Base-by-base conservation (phyloP, 1,140 invertebrate genomes). In the Chrysomallon squamiferum region DNA sequence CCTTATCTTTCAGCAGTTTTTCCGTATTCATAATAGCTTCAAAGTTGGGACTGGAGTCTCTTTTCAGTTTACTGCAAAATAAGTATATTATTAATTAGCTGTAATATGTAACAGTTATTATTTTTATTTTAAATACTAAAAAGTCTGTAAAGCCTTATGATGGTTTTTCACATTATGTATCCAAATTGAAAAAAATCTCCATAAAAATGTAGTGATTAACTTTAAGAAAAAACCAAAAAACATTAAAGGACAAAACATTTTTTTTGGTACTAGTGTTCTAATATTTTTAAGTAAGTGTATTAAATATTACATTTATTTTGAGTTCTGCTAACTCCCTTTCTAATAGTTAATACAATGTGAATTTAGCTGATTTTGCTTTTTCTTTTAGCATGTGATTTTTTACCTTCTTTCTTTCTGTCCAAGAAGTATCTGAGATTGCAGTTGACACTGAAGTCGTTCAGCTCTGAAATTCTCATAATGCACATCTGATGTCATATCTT, bases 1-100 rank as follows among this genome's bases (percentile, higher is more conserved):
- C 95, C 84, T 97, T 97, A 80, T 96, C 93, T 74, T 95, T 85
- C 7, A 97, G 87, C 52, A 97, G 83, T 52, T 92, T 88, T 83
- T 96, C 94, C 0, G 94, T 93, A 82, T 95, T 93, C 18, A 91
- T 90, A 66, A 94, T 91, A 72, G 89, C 90, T 61, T 92, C 90
- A 75, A 94, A 92, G 69, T 88, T 90, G 62, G 86, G 88, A 75
- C 85, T 89, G 84, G 90, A 94, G 77, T 95, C 92, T 89, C 93
- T 87, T 84, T 95, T 95, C 77, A 95, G 86, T 89, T 95, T 96
- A 73, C 91, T 93, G 66, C 30, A 74, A 74, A 60, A 66, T 27
- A 20, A 58, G 15, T 38, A 38, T n/a, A n/a, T n/a, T n/a, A n/a
- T n/a, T n/a, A n/a, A n/a, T n/a, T n/a, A n/a, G n/a, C n/a, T n/a